Base-by-base conservation (phyloP, 2,888 invertebrate genomes). In the Caenorhabditis sp. region DNA sequence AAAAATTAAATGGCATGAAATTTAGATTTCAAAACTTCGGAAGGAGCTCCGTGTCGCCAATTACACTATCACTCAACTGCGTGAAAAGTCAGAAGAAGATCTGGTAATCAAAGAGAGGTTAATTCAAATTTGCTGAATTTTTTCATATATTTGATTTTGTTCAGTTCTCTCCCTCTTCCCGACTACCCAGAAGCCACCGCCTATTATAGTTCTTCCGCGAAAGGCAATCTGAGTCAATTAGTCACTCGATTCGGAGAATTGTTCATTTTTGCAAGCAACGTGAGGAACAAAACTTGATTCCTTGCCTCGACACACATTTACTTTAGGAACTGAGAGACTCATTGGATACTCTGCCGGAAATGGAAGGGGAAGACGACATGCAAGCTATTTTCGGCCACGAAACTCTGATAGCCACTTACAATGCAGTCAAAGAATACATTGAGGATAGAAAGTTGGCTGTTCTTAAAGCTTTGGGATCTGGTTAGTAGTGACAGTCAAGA, bases 321-420 rank as follows among this genome's bases (percentile, higher is more conserved):
- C 48, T 63, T 73, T 37, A 81, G 79, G 71, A 76, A 72, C 48
- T 79, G 48, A 30, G 81, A 58, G 59, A 71, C 45, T 48, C 95
- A 9, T 91, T 97, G 74, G 93, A 95, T 84, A 92, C 93, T 30
- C 91, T 96, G 72, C 93, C 93, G 9, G 94, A 94, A 80, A 92
- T 97, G 66, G 92, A 93, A 63, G 93, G 94, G 82, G 94, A 94
- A 13, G 93, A 94, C 73, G 95, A 95, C 88, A 92, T 97, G 81
- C 96, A 97, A 91, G 93, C 94, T 86, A 97, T 71, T 65, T 70
- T 76, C 15, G 71, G 63, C 3, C 76, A 71, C 55, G 65, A 65
- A 48, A 65, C 71, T 13, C 26, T 76, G 37, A 70, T 76, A 39
- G 46, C 65, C 22, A 56, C 68, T 22, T 68, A 43, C 26, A 75